These are phyloP conservation scores for Polyergus mexicanus DNA, from an alignment of 1,140 invertebrate species.

Conservation along the genomic window DNA sequence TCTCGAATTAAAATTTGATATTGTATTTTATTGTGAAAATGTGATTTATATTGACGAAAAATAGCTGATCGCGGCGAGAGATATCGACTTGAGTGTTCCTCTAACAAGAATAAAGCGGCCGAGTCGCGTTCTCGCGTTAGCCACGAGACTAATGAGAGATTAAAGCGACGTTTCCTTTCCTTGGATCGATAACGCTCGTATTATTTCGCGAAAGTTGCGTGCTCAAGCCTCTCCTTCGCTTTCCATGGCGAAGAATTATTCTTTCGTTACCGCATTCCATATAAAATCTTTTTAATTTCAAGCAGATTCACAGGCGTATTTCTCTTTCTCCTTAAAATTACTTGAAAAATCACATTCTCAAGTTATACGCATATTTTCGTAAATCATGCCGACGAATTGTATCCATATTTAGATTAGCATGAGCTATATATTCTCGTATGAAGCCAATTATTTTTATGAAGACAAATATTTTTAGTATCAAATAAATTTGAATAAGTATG, in stretches of 20 bases:
- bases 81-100: neutral
- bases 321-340: neutral
- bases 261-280: conserved; percentile 2
- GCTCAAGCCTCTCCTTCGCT: conserved; percentile 25
- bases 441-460: neutral
- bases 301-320: neutral
- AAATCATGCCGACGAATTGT: neutral
- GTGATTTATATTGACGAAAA: neutral
- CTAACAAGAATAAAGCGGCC: conserved; percentile 3
- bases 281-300: neutral
- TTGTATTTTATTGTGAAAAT: neutral
- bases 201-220: conserved; percentile 45
- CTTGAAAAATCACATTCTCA: neutral
- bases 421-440: neutral
- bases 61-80: neutral
- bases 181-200: conserved; percentile 24
- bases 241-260: neutral
- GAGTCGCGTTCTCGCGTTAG: conserved; percentile 20
- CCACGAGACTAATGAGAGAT: conserved; percentile 53
- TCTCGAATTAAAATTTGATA: neutral
- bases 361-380: neutral
- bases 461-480: neutral
- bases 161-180: conserved; percentile 44
- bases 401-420: neutral
- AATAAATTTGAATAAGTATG: conserved; percentile 8